Conservation (phyloP, 1,140 invertebrate species). For the Anoplolepis gracilipes region DNA sequence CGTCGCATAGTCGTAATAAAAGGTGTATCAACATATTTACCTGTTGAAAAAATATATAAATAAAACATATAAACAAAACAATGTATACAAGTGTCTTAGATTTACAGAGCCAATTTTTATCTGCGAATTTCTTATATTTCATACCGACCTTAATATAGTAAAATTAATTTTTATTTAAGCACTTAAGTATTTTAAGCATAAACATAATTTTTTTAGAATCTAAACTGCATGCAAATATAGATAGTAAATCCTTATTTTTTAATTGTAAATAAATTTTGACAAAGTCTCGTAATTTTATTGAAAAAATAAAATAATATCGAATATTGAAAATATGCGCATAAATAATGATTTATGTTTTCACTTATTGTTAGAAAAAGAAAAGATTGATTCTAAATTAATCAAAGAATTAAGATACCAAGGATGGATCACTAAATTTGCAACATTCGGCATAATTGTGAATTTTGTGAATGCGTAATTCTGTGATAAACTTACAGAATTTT, state of each 20-base stretch:
- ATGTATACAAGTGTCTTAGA: not conserved
- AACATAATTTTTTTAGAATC: no score
- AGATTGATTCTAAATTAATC: constrained; percentile 8
- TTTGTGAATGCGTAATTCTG: constrained; percentile 15
- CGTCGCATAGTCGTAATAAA: constrained; percentile 82
- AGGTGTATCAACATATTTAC: constrained; percentile 82
- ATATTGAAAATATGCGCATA: no score
- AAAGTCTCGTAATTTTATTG: no score
- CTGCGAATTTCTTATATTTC: not conserved
- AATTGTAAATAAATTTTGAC: not conserved
- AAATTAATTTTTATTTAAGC: no score
- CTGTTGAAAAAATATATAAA: constrained; percentile 70
- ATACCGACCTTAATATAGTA: no score
- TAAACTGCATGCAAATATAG: no score
- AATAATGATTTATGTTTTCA: no score
- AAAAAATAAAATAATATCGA: no score
- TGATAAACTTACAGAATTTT: constrained; percentile 81
- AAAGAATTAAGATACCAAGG: constrained; percentile 29
- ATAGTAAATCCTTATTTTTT: no score
- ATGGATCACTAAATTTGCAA: not conserved
- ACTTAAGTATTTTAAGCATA: no score
- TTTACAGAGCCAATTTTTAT: not conserved
- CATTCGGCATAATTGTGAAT: not conserved
- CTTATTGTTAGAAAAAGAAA: no score
- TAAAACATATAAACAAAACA: not conserved